Evolutionary conservation across 1,140 invertebrate species (phyloP).

Genomic region (Conus betulinus): DNA sequence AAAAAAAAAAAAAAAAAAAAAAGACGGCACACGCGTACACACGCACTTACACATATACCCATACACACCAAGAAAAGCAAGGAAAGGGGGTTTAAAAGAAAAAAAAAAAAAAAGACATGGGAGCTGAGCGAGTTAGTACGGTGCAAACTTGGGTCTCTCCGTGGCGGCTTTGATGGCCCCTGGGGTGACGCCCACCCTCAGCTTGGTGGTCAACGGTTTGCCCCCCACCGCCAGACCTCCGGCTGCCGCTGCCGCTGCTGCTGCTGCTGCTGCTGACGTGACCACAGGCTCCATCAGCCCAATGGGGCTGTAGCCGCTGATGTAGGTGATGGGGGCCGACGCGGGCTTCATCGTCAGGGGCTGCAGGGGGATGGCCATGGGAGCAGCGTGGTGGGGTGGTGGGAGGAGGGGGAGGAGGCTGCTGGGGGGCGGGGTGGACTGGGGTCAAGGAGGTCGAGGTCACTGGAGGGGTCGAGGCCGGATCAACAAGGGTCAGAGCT

Average conservation of each 20-base stretch:
- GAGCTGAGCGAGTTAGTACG: conserved; percentile 52
- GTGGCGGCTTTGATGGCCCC: conserved; percentile 51
- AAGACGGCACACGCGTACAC: no score
- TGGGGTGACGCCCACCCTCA: conserved; percentile 79
- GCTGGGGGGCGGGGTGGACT: conserved; percentile 34
- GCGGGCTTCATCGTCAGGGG: conserved; percentile 31
- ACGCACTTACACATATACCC: no score
- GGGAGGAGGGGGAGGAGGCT: background rate
- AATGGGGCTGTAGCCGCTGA: conserved; percentile 24
- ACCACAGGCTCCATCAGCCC: conserved; percentile 78
- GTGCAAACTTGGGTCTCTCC: conserved; percentile 65
- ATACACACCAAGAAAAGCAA: no score
- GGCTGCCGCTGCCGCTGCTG: conserved; percentile 79
- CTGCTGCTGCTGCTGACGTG: conserved; percentile 93
- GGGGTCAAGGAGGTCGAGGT: conserved; percentile 77
- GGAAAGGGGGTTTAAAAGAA: background rate
- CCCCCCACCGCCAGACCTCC: conserved; percentile 78
- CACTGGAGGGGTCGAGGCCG: conserved; percentile 74
- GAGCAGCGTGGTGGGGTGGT: conserved; percentile 60
- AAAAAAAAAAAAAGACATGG: background rate
- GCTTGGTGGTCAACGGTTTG: conserved; percentile 83
- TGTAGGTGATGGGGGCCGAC: background rate
- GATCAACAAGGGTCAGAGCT: conserved; percentile 90
- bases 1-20: no score
- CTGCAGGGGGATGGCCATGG: conserved; percentile 33